Conservation (phyloP, 2,113 vertebrate genomes). For the Lepisosteus oculatus region DNA sequence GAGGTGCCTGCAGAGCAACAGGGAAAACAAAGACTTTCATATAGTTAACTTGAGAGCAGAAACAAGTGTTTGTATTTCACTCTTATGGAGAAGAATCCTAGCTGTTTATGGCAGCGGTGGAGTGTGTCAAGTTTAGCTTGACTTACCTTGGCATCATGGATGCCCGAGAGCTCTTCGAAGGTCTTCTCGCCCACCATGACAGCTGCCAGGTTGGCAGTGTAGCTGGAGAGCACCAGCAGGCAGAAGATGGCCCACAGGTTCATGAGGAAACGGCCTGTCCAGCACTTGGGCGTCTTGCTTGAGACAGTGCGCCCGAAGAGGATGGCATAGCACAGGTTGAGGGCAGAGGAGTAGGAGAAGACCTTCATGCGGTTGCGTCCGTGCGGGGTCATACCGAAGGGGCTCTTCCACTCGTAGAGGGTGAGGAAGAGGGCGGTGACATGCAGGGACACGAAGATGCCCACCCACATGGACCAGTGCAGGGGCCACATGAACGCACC, state of each 20-base stretch:
- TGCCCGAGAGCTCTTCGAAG: slow-evolving; percentile 88
- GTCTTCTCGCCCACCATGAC: slow-evolving; percentile 98
- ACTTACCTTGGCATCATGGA: slow-evolving; percentile 90
- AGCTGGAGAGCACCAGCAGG: slow-evolving; percentile 94
- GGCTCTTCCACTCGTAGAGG: slow-evolving; percentile 94
- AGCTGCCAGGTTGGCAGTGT: slow-evolving; percentile 91
- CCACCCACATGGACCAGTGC: slow-evolving; percentile 98
- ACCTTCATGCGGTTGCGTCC: slow-evolving; percentile 84
- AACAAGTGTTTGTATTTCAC: no score
- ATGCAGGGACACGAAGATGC: slow-evolving; percentile 88
- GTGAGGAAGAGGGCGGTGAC: slow-evolving; percentile 91
- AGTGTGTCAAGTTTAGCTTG: no score
- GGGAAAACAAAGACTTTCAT: no score
- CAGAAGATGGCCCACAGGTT: slow-evolving; percentile 98
- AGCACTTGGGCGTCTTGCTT: slow-evolving; percentile 95
- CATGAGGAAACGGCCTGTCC: slow-evolving; percentile 93
- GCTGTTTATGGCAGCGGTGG: no score
- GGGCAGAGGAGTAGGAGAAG: slow-evolving; percentile 95
- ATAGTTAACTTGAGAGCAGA: no score
- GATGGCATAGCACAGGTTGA: slow-evolving; percentile 96
- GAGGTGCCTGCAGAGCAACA: no score
- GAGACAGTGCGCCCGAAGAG: slow-evolving; percentile 90
- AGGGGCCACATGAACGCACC: slow-evolving; percentile 96
- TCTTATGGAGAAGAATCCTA: no score
- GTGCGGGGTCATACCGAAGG: slow-evolving; percentile 89